Base-by-base conservation (phyloP, 2,888 invertebrate genomes). In the Acleris sparsana region DNA sequence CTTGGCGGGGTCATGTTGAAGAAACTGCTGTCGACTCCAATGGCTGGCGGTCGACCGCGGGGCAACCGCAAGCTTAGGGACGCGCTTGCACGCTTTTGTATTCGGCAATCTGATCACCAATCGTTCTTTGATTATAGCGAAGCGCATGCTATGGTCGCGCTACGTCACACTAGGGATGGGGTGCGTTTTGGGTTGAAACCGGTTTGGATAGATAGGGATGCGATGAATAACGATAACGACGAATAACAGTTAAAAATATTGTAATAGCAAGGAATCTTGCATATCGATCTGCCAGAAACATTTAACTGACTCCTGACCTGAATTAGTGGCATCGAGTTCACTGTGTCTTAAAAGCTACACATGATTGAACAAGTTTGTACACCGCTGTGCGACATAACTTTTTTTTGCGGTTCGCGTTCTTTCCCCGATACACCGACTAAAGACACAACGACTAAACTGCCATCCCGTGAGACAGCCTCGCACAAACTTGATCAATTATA, bases 1-100 rank as follows among this genome's bases (percentile, higher is more conserved):
- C 93, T 92, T 20, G 93, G 93, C 59, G 93, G 93, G 2, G 93
- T 93, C 68, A 89, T 79, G 77, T 87, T 87, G 87, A 92, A 88
- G 82, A 92, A 77, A 69, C 84, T 81, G 70, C 70, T 72, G 80
- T 87, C 88, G 70, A 92, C 73, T 70, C 87, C 91, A 57, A 89
- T 85, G 48, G 84, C 85, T 11, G 92, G 88, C 68, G 92, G 91
- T 0, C 88, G 86, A 46, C 89, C 89, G 55, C 93, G 88, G 20
- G 92, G 91, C 72, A 92, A 71, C 0, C 90, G 88, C 72, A 87
- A 73, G 70, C 87, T 87, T 65, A 93, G 84, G 67, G 93, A 88
- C 5, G 86, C 92, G 74, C 88, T 92, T 75, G 89, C 80, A 71
- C 82, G 83, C 86, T 92, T 93, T 82, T 83, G 86, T 73, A 93